Evolutionary conservation across 2,113 vertebrate species (phyloP).

Genomic region (Ceyx melanurus): DNA sequence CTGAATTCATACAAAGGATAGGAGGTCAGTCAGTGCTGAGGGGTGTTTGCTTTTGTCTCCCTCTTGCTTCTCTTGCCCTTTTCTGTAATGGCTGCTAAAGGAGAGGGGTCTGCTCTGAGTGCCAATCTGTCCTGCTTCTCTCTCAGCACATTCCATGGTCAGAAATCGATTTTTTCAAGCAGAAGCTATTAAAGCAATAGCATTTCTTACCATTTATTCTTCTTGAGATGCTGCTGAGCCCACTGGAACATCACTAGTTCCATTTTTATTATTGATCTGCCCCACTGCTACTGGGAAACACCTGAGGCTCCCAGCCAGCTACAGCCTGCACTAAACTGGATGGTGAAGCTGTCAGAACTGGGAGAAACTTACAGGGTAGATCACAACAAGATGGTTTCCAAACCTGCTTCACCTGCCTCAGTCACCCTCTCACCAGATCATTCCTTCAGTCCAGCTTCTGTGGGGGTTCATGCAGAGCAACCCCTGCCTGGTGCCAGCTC

Average conservation of each 20-base stretch:
- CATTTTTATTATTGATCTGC: background rate
- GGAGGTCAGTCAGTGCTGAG: background rate
- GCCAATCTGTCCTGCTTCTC: background rate
- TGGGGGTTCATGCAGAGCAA: background rate
- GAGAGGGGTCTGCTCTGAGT: background rate
- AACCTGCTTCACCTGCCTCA: background rate
- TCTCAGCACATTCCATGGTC: background rate
- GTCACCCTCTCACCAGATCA: background rate
- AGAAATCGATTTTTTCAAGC: background rate
- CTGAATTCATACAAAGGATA: background rate
- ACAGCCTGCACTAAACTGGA: background rate
- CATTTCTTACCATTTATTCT: background rate
- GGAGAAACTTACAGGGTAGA: background rate
- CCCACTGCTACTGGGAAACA: background rate
- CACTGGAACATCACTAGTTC: background rate
- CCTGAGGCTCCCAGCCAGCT: background rate
- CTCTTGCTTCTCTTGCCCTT: background rate
- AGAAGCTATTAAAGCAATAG: slow-evolving; percentile 9
- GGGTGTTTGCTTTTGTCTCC: background rate
- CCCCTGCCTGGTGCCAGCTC: background rate
- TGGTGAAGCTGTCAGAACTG: background rate
- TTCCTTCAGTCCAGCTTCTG: background rate
- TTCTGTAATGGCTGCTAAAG: background rate
- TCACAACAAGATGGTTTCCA: background rate
- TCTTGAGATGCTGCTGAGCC: background rate